phyloP scores from a whole-genome alignment of 2,888 invertebrate species.

The Sarcophaga carnaria region DNA sequence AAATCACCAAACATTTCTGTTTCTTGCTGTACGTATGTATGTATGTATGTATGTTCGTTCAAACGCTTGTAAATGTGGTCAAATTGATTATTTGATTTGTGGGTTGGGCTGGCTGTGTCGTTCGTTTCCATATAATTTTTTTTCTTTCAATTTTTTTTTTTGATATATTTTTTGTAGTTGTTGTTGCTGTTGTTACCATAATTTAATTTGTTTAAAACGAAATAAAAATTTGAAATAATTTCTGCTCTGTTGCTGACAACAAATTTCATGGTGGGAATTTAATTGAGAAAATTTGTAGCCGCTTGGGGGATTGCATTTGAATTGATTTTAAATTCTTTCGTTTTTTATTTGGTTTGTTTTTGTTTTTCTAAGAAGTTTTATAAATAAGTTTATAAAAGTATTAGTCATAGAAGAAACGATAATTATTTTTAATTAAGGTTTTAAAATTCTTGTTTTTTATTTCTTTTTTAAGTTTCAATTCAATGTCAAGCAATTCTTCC shows the following conservation, averaged over 20 bases:
- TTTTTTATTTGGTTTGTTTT: no score
- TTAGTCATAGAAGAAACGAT: constrained; percentile 1
- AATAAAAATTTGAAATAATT: constrained; percentile 15
- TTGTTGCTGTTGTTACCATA: constrained; percentile 36
- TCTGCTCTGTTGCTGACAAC: constrained; percentile 22
- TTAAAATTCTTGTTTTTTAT: no score
- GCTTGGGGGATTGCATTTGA: constrained; percentile 38
- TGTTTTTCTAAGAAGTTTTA: not conserved
- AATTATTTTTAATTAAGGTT: not conserved
- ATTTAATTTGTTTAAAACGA: constrained; percentile 55
- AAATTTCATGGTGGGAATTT: constrained; percentile 43
- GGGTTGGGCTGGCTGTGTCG: constrained; percentile 67
- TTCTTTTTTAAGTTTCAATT: no score
- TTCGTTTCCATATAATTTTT: not conserved
- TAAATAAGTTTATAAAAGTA: not conserved
- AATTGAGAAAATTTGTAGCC: constrained; percentile 58
- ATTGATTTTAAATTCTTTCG: constrained; percentile 40
- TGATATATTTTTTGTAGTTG: constrained; percentile 5
- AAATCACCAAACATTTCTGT: constrained; percentile 52
- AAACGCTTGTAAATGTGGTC: constrained; percentile 56
- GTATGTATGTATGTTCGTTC: not conserved
- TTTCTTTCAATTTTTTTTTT: not conserved
- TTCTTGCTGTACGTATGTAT: constrained; percentile 28
- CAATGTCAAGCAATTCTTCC: no score
- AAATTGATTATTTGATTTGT: constrained; percentile 67